Conservation (phyloP, 2,113 vertebrate genomes). For the Aptenodytes patagonicus region DNA sequence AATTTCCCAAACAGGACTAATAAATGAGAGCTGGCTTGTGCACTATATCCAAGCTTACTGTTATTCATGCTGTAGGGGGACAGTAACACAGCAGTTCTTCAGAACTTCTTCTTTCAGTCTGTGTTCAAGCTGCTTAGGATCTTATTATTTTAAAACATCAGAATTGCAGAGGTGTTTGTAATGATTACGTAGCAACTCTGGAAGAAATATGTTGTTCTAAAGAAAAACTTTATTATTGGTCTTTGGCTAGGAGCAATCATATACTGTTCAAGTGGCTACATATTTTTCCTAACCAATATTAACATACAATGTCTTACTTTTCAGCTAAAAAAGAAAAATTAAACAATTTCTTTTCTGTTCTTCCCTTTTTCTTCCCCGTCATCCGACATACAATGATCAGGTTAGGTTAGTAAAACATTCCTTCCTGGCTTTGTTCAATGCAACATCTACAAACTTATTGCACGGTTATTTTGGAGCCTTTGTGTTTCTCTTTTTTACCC, state of each 20-base stretch:
- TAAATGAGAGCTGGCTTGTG: neutral
- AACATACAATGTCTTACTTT: neutral
- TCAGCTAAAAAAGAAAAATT: neutral
- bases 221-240: neutral
- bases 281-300: neutral
- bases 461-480: neutral
- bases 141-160: neutral
- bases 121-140: neutral
- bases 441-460: neutral
- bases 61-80: neutral
- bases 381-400: neutral
- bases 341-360: neutral
- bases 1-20: neutral
- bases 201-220: neutral
- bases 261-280: neutral
- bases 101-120: neutral
- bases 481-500: neutral
- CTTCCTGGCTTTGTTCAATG: neutral
- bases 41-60: neutral
- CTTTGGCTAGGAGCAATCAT: neutral
- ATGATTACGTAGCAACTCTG: neutral
- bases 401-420: neutral
- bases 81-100: neutral
- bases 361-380: neutral
- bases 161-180: neutral